phyloP scores from a whole-genome alignment of 2,113 vertebrate species.

The Pituophis catenifer region DNA sequence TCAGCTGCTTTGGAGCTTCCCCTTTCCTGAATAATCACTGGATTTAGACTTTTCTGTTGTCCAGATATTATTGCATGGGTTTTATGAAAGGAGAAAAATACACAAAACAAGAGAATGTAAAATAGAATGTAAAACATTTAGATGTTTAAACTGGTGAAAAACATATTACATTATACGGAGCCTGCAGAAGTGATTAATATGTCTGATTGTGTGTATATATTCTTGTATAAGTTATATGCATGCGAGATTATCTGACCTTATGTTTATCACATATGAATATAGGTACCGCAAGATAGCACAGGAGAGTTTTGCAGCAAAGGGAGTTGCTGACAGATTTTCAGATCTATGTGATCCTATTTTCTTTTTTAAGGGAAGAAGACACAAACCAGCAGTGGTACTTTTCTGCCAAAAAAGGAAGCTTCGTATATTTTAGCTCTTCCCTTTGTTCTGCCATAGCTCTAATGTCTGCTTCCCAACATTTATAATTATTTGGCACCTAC shows the following conservation, averaged over 20 bases:
- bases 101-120: neutral
- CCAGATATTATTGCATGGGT: neutral
- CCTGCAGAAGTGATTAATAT: neutral
- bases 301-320: slow-evolving; percentile 22
- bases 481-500: slow-evolving; percentile 1
- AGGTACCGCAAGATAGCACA: neutral
- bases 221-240: neutral
- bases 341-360: neutral
- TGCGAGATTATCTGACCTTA: slow-evolving; percentile 4
- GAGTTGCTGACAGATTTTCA: neutral
- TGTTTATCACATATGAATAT: neutral
- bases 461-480: slow-evolving; percentile 11
- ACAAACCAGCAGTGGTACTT: neutral
- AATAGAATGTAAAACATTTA: neutral
- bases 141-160: neutral
- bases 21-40: neutral
- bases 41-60: neutral
- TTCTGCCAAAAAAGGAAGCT: slow-evolving; percentile 33
- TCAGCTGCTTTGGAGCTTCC: neutral
- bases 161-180: neutral
- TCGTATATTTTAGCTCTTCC: slow-evolving; percentile 24
- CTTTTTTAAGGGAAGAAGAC: neutral
- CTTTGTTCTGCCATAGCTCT: slow-evolving; percentile 36
- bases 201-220: neutral
- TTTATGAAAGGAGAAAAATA: neutral